Base-by-base conservation (phyloP, 1,140 invertebrate genomes). In the Drosophila biarmipes region DNA sequence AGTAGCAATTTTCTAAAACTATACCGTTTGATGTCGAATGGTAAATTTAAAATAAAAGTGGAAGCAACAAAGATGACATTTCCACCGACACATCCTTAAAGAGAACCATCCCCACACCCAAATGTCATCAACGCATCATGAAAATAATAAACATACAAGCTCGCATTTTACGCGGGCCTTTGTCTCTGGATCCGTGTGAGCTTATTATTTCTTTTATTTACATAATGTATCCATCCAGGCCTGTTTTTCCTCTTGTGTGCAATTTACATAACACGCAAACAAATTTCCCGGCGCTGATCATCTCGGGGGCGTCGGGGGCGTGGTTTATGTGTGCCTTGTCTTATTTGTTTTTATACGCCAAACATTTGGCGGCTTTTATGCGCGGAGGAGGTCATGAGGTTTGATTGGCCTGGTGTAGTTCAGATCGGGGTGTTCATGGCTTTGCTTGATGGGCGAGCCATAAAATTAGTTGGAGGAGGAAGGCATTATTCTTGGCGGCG, bases 141-240 rank as follows among this genome's bases (percentile, higher is more conserved):
- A 73, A 87, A 87, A 87, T 86, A 78, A 86, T 89, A 67, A 67
- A 66, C 61, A 52, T 67, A 52, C 55, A 61, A 34, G 42, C 40
- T 45, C 40, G 15, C 34, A 64, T 35, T 69, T 54, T 17, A 31
- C 57, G 21, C 35, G 29, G 71, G 45, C 15, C 51, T 64, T 77
- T 53, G 48, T 42, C n/a, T 56, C 24, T 12, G 40, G 45, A 51
- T 69, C 38, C 40, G 57, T 37, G 54, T 42, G 52, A 68, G 78
- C 78, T 87, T 86, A 86, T 86, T 86, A 87, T 86, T 87, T 87
- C 73, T 87, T 87, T 89, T 87, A 87, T 87, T 87, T 87, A 87
- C 82, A 87, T 87, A 87, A 82, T 75, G 79, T 82, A 62, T 66
- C 72, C 72, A 67, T 67, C 79, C 80, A 77, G 52, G 54, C 62